Evolutionary conservation across 2,888 invertebrate genomes (phyloP).

Genomic region (Lypha dubia): DNA sequence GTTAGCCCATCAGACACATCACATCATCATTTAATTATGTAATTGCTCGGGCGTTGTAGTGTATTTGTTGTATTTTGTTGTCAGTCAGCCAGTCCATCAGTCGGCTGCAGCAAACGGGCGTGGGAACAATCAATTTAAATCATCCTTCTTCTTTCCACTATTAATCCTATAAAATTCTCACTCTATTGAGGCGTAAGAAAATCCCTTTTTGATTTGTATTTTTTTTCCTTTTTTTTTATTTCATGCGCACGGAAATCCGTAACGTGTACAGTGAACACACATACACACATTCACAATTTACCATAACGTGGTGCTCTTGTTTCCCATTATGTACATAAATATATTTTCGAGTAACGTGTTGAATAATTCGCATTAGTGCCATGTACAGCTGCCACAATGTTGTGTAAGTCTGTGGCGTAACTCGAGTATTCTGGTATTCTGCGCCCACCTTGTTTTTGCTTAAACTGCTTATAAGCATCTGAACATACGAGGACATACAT

Average conservation of each 20-base stretch:
- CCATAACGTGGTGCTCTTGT: not conserved
- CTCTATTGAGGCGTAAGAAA: slow-evolving; percentile 69
- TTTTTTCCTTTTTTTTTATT: slow-evolving; percentile 49
- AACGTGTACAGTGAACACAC: slow-evolving; percentile 48
- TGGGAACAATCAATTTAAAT: slow-evolving; percentile 77
- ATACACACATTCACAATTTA: not conserved
- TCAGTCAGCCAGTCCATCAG: slow-evolving; percentile 34
- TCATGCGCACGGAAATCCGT: slow-evolving; percentile 72
- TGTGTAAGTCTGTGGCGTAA: slow-evolving; percentile 77
- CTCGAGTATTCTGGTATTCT: slow-evolving; percentile 71
- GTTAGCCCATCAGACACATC: slow-evolving; percentile 57
- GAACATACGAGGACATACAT: slow-evolving; percentile 23
- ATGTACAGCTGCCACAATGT: slow-evolving; percentile 74
- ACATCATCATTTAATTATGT: slow-evolving; percentile 73
- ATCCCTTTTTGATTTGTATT: slow-evolving; percentile 62
- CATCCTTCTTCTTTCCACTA: slow-evolving; percentile 60
- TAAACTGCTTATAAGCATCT: slow-evolving; percentile 35
- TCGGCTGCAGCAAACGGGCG: slow-evolving; percentile 73
- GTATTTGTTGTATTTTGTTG: no score
- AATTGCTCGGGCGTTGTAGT: slow-evolving; percentile 73
- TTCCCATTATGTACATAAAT: not conserved
- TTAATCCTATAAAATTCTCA: slow-evolving; percentile 69
- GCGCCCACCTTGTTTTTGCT: slow-evolving; percentile 71
- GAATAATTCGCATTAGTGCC: slow-evolving; percentile 79
- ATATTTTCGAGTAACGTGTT: slow-evolving; percentile 72